phyloP scores from a whole-genome alignment of 2,888 invertebrate species.

The Diaperis boleti region DNA sequence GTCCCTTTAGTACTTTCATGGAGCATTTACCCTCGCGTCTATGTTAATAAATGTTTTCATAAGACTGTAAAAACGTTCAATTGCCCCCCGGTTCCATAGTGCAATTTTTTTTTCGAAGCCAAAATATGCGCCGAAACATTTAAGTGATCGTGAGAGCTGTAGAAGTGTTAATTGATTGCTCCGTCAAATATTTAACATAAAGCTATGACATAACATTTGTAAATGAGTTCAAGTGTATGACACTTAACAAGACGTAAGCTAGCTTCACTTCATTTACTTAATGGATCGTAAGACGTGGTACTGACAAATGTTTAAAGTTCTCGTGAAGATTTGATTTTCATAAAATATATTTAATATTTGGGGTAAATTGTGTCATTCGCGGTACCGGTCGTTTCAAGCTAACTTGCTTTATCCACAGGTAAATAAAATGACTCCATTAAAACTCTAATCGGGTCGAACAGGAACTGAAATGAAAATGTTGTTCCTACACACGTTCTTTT shows the following conservation, averaged over 20 bases:
- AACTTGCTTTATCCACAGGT: constrained; percentile 16
- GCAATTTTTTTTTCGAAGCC: too few relatives aligned
- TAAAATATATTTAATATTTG: constrained; percentile 8
- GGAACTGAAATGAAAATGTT: too few relatives aligned
- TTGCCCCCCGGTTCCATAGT: neutral
- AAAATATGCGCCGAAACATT: too few relatives aligned
- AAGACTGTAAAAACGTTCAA: neutral
- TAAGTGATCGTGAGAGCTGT: neutral
- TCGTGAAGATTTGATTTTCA: constrained; percentile 26
- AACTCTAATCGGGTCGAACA: neutral
- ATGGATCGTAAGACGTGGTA: constrained; percentile 15
- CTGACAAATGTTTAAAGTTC: constrained; percentile 2
- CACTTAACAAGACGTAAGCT: constrained; percentile 26
- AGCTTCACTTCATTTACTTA: constrained; percentile 25
- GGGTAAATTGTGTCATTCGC: constrained; percentile 30
- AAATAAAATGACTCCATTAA: constrained; percentile 19
- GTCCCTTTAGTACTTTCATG: neutral
- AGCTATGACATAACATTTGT: constrained; percentile 5
- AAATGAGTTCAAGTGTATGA: constrained; percentile 20
- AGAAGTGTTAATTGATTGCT: constrained; percentile 12
- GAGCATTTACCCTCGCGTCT: neutral
- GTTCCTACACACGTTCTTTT: neutral
- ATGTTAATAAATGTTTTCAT: constrained; percentile 13
- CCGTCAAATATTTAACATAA: constrained; percentile 14
- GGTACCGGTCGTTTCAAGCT: constrained; percentile 7